Evolutionary conservation across 2,797 vertebrate species (phyloP).

Genomic region (Carcharodon carcharias): DNA sequence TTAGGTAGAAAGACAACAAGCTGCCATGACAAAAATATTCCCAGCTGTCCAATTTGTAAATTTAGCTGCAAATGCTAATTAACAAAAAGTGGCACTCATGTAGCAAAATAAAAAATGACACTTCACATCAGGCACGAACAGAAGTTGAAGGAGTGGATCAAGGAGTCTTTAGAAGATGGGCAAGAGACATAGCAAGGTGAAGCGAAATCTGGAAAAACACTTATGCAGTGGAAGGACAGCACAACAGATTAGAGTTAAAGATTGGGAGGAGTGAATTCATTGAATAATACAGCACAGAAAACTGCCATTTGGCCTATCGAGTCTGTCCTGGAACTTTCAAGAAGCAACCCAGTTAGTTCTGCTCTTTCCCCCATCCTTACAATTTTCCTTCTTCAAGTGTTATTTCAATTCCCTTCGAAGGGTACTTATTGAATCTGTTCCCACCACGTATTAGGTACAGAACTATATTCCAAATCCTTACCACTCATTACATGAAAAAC

Average conservation of each 20-base stretch:
- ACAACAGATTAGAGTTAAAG: neutral
- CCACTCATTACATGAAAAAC: neutral
- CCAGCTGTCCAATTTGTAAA: neutral
- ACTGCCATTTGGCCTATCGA: neutral
- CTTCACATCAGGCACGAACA: neutral
- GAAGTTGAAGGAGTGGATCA: neutral
- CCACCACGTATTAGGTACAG: neutral
- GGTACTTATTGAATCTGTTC: neutral
- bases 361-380: no score
- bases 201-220: neutral
- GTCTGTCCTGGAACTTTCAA: neutral
- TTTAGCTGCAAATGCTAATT: neutral
- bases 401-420: neutral
- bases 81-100: neutral
- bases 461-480: neutral
- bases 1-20: neutral
- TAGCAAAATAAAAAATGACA: neutral
- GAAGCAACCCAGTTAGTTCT: neutral
- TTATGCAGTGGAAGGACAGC: neutral
- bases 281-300: neutral
- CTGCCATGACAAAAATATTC: neutral
- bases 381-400: neutral
- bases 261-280: neutral
- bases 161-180: neutral
- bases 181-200: neutral